phyloP scores from a whole-genome alignment of 30 jellyfish, hydroid and myxozoan species.

The Calvadosia cruxmelitensis region DNA sequence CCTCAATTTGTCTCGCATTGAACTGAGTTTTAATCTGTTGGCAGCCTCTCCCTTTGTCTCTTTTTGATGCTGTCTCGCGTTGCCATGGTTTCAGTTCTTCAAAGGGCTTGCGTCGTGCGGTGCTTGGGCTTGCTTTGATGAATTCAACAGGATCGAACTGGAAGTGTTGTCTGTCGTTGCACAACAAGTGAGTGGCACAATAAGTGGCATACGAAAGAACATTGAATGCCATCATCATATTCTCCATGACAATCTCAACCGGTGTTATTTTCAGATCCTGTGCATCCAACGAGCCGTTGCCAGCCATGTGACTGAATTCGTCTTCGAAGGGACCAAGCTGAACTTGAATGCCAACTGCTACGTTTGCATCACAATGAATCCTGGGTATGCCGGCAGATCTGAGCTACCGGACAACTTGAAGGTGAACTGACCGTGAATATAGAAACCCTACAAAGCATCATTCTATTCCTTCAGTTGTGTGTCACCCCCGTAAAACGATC shows the following conservation, averaged over 20 bases:
- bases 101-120: conserved; percentile 97
- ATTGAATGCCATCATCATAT: too few relatives aligned
- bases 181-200: conserved; percentile 64
- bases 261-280: conserved; percentile 33
- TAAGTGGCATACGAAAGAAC: too few relatives aligned
- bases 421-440: too few relatives aligned
- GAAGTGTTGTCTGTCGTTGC: conserved; percentile 98
- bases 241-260: too few relatives aligned
- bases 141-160: conserved; percentile 82
- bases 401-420: conserved; percentile 91
- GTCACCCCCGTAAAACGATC: too few relatives aligned
- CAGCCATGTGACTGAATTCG: conserved; percentile 61
- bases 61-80: too few relatives aligned
- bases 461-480: too few relatives aligned
- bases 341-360: conserved; percentile 76
- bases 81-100: conserved; percentile 60
- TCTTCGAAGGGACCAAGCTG: conserved; percentile 87
- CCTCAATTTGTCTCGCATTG: too few relatives aligned
- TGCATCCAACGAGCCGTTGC: conserved; percentile 98
- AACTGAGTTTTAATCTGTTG: too few relatives aligned
- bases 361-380: conserved; percentile 97
- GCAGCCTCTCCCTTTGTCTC: too few relatives aligned
- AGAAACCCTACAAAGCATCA: too few relatives aligned
- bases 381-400: conserved; percentile 98
- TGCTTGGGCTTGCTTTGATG: conserved; percentile 99